phyloP scores from a whole-genome alignment of 2,888 invertebrate genomes.

The Lasioglossum marginatum region DNA sequence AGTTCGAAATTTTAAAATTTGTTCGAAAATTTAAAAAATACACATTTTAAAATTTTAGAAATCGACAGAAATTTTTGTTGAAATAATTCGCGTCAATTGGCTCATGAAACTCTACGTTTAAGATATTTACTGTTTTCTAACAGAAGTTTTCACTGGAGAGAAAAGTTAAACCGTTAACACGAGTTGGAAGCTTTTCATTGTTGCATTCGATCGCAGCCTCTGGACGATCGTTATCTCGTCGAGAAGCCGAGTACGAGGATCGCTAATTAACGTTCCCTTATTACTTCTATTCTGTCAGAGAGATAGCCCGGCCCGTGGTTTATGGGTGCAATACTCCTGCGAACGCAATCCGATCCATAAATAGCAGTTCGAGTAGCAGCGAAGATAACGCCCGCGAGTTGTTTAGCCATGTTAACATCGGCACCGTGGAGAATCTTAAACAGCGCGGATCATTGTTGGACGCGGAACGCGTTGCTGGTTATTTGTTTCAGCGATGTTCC shows the following conservation, averaged over 20 bases:
- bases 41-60: neutral
- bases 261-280: constrained; percentile 13
- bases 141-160: neutral
- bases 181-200: neutral
- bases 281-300: constrained; percentile 34
- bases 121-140: neutral
- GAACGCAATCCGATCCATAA: constrained; percentile 39
- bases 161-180: neutral
- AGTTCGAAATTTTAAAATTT: too few species aligned
- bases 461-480: neutral
- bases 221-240: neutral
- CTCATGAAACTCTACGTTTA: neutral
- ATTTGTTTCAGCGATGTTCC: neutral
- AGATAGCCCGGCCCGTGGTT: constrained; percentile 45
- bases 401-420: constrained; percentile 26
- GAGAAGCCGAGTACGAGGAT: neutral
- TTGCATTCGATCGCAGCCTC: neutral
- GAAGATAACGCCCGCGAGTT: constrained; percentile 29
- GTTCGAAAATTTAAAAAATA: too few species aligned
- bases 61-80: neutral
- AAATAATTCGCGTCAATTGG: neutral
- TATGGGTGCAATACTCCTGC: constrained; percentile 55
- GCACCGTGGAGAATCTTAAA: neutral
- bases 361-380: constrained; percentile 15
- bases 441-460: neutral